Conservation (phyloP, 2,113 vertebrate species). For the Stegostoma tigrinum region DNA sequence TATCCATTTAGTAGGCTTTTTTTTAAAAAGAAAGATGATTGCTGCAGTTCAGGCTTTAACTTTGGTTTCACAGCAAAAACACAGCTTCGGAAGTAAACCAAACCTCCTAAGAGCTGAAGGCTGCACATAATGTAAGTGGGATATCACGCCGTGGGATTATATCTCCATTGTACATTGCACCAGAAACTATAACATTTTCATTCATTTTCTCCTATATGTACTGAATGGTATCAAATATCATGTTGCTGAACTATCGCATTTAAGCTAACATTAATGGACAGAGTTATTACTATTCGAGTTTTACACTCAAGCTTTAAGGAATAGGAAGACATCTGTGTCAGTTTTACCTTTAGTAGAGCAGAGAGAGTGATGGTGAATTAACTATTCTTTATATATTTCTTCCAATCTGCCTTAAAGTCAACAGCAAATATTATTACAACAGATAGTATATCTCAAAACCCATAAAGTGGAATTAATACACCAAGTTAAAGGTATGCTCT, state of each 20-base stretch:
- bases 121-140: neutral
- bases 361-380: neutral
- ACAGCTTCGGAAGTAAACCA: neutral
- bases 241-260: neutral
- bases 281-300: neutral
- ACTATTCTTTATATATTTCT: neutral
- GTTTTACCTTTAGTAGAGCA: neutral
- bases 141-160: neutral
- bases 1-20: neutral
- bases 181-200: neutral
- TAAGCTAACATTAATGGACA: neutral
- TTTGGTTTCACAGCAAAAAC: neutral
- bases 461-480: neutral
- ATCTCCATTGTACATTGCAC: too few relatives aligned
- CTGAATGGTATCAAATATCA: neutral
- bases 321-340: neutral
- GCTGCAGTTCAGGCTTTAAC: neutral
- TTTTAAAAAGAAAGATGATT: neutral
- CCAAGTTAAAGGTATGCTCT: neutral
- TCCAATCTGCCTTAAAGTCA: neutral
- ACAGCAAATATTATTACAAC: neutral
- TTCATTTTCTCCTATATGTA: neutral
- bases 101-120: neutral
- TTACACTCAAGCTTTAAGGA: neutral
- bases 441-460: neutral